Evolutionary conservation across 2,113 vertebrate genomes (phyloP).

Genomic region (chimpanzee (Pan troglodytes)): DNA sequence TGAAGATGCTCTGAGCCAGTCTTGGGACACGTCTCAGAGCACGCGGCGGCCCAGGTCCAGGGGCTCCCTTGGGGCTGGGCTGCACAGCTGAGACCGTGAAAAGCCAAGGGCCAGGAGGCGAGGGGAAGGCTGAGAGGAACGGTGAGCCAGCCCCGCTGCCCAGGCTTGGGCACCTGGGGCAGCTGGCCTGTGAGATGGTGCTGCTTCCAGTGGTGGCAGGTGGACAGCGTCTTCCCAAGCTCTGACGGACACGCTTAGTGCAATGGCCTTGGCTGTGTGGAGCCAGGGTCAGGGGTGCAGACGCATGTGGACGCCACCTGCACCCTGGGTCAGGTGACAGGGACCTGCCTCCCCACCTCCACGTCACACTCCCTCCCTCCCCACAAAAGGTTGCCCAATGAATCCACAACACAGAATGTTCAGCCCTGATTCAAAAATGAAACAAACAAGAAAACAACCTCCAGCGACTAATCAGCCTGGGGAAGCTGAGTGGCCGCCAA

Average conservation of each 20-base stretch:
- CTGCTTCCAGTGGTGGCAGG: background rate
- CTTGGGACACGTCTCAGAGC: background rate
- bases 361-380: background rate
- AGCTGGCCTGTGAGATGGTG: background rate
- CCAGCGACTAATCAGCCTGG: background rate
- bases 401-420: background rate
- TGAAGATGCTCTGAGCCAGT: background rate
- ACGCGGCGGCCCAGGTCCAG: too few relatives aligned
- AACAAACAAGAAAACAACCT: background rate
- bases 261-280: background rate
- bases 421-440: background rate
- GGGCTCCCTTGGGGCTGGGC: background rate
- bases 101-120: background rate
- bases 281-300: background rate
- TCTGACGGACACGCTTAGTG: background rate
- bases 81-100: too few relatives aligned
- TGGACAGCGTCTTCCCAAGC: background rate
- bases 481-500: background rate
- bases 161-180: too few relatives aligned
- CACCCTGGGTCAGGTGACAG: background rate
- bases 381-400: background rate
- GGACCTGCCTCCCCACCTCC: too few relatives aligned
- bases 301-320: background rate
- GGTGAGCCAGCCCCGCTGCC: background rate
- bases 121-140: background rate